Percentiles rank a stretch among this genome's conserved stretches.
phyloP scores from a whole-genome alignment of 2,888 invertebrate species.

The Kryphioiulus occultus region DNA sequence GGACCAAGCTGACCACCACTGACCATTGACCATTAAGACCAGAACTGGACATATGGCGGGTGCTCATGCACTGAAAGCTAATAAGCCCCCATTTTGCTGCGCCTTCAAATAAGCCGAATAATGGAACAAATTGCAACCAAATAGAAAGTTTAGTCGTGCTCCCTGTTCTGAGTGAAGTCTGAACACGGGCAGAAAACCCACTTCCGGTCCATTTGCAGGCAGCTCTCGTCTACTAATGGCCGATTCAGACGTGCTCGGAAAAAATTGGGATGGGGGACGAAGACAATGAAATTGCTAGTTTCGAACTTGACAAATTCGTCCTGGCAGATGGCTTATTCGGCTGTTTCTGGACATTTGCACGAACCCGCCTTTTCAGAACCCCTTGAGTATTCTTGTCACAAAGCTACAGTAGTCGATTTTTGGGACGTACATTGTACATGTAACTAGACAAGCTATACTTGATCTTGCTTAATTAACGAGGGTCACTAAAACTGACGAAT shows the following conservation, averaged over 20 bases:
- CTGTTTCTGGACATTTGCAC: background rate
- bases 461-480: background rate
- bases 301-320: constrained; percentile 14
- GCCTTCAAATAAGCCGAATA: constrained; percentile 27
- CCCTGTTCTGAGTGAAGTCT: background rate
- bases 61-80: background rate
- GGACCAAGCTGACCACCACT: background rate
- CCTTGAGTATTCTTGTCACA: background rate
- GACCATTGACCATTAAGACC: background rate
- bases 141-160: background rate
- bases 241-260: background rate
- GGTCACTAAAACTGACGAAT: background rate
- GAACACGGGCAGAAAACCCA: background rate
- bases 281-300: constrained; percentile 24
- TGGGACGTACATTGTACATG: background rate
- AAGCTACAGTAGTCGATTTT: background rate
- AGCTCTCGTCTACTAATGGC: background rate
- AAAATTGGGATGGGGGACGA: background rate
- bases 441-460: background rate
- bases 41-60: background rate
- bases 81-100: background rate
- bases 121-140: constrained; percentile 11
- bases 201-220: constrained; percentile 8
- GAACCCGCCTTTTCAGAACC: background rate
- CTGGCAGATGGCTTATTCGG: background rate